Conservation (phyloP, 2,797 vertebrate genomes). For the Dallia pectoralis region DNA sequence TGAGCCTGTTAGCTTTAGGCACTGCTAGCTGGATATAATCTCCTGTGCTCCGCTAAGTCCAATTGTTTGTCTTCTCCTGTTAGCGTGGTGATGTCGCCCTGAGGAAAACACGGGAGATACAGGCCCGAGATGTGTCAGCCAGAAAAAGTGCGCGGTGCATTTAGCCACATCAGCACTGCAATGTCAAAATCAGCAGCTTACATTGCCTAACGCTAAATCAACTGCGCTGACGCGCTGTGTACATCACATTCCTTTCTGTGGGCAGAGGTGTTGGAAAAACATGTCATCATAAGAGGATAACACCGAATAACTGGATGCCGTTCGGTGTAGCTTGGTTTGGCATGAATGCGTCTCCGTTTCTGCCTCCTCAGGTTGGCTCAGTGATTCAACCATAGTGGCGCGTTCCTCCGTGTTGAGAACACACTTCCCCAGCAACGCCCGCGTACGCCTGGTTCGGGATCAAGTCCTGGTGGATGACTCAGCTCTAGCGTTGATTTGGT, state of each 20-base stretch:
- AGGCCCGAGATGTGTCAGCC: slow-evolving; percentile 47
- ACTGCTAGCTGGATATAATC: slow-evolving; percentile 24
- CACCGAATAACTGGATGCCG: background rate
- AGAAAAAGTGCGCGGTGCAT: background rate
- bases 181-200: background rate
- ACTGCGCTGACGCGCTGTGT: background rate
- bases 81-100: slow-evolving; percentile 48
- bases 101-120: slow-evolving; percentile 53
- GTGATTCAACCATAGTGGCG: slow-evolving; percentile 51
- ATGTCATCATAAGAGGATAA: background rate
- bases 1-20: slow-evolving; percentile 43
- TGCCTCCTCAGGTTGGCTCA: slow-evolving; percentile 49
- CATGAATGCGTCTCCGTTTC: slow-evolving; percentile 20
- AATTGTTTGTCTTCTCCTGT: slow-evolving; percentile 63
- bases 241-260: background rate
- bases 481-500: slow-evolving; percentile 19
- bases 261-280: background rate
- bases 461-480: slow-evolving; percentile 37
- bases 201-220: background rate
- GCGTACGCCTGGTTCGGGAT: slow-evolving; percentile 47
- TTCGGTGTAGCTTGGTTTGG: slow-evolving; percentile 22
- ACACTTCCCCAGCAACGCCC: slow-evolving; percentile 34
- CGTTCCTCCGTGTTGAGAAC: slow-evolving; percentile 35
- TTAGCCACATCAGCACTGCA: background rate
- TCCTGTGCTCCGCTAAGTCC: slow-evolving; percentile 40